Base-by-base conservation (phyloP, 2,888 invertebrate genomes). In the Glyphotaelius pellucidus region DNA sequence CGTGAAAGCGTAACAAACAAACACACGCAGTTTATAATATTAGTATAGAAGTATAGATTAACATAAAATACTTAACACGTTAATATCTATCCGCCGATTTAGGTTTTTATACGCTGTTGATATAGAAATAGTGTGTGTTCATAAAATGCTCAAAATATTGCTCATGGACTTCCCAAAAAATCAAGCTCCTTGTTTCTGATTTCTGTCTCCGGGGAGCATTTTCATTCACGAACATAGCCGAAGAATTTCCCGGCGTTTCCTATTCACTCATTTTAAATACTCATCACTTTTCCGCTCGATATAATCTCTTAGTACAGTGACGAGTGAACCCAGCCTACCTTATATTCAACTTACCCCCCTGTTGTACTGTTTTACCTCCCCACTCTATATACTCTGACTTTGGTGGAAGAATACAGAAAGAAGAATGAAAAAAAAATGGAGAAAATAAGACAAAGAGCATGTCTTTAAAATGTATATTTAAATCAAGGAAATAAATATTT, bases 201-300 rank as follows among this genome's bases (percentile, higher is more conserved):
- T 67, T 67, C n/a, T 0, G 67, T 81, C 81, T 12, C 31, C 25
- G 9, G 14, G 30, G 86, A 35, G 3, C 38, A 67, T 83, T 91
- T 91, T 88, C 88, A 42, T 91, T 89, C 91, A 91, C 35, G 38
- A 38, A 35, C n/a, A 19, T 47, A 9, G 32, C 11, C 25, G 83
- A 31, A 89, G 52, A 84, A 88, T 81, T 83, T 81, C 30, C 83
- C 81, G 30, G 32, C 30, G 79, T 83, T 92, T 90, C 30, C 47
- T 38, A 90, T 90, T 92, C 92, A 88, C 90, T 93, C 92, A 92
- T 91, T 92, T 92, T 88, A 90, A 93, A 93, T 90, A 90, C 90
- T 90, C 93, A 92, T 92, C 93, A 93, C 92, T 93, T 93, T 93
- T 92, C 89, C 93, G 92, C 93, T 93, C 93, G 90, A 93, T 93